Evolutionary conservation across 2,113 vertebrate genomes (phyloP), one percentile per base, ranked within the genome.

Genomic region (Burhinus oedicnemus): DNA sequence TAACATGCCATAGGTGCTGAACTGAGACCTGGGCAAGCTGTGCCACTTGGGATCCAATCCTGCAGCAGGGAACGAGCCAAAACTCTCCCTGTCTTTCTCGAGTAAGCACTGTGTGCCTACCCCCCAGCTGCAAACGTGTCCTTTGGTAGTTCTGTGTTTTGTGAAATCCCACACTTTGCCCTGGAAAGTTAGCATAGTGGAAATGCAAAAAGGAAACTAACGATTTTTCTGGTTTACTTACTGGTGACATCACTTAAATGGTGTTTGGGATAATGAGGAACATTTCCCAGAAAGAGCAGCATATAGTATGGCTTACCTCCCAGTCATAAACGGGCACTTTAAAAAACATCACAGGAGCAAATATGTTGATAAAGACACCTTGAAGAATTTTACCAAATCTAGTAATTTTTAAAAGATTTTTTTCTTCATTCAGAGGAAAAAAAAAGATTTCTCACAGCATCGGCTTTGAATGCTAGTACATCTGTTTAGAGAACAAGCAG

Each of bases 281-380:
- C 5, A 0, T 44, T 26, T 29, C 51, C 70, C 58, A 9, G 34
- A 3, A 40, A 13, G 25, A 5, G 55, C 82, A 25, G 38, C 1
- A 54, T 8, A 2, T 8, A 3, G 12, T 4, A 0, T 1, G 11
- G 22, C 13, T 36, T 19, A 1, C 21, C 26, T 21, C 5, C 25
- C 52, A 6, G 15, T 8, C 62, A 29, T 4, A 32, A 40, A 25
- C 27, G 12, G 26, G 5, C 47, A 22, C 52, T 69, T 8, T 0
- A 27, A 32, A 13, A 61, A 54, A 4, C n/a, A 15, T 4, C 44
- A n/a, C 55, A 19, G 1, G 4, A 79, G 25, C 14, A 62, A 21
- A 12, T 30, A 15, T 6, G 1, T 15, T 38, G 22, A 12, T 18
- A 32, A 65, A 51, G 11, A 15, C 45, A 44, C 54, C 27, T 14